These are phyloP conservation scores for Phalacrocorax aristotelis DNA, from an alignment of 2,113 vertebrate genomes.

Conservation along the genomic window DNA sequence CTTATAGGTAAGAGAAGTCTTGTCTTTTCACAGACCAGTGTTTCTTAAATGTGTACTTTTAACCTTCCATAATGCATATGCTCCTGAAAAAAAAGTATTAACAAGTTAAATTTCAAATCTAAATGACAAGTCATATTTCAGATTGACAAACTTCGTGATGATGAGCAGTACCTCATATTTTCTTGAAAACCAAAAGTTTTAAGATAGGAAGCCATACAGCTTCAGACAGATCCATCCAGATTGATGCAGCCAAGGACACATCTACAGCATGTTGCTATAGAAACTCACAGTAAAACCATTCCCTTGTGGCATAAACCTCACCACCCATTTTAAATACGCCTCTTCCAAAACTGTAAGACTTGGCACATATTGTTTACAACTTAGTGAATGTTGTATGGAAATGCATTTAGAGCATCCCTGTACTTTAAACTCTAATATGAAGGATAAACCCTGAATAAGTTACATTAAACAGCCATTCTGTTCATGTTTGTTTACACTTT, in stretches of 20 bases:
- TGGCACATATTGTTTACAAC: background rate
- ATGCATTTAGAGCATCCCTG: background rate
- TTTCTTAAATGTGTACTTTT: background rate
- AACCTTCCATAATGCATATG: background rate
- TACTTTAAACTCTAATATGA: background rate
- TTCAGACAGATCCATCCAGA: background rate
- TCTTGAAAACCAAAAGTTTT: background rate
- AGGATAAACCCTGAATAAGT: background rate
- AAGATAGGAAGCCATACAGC: background rate
- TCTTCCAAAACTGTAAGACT: background rate
- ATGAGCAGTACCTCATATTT: background rate
- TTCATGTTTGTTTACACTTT: background rate
- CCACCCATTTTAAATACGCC: background rate
- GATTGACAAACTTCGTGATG: background rate
- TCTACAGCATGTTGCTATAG: background rate
- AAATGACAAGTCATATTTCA: background rate
- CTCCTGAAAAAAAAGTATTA: background rate
- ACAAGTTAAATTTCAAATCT: background rate
- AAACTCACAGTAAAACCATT: background rate
- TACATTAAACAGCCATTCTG: background rate
- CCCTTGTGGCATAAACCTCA: background rate
- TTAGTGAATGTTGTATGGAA: background rate
- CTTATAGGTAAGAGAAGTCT: background rate
- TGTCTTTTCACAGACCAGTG: background rate
- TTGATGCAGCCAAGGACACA: background rate